A percentile compares a stretch with the other conserved stretches of the same genome.
These are phyloP conservation scores for Phragmatobia fuliginosa DNA, from an alignment of 2,888 invertebrate species.

Conservation along the genomic window DNA sequence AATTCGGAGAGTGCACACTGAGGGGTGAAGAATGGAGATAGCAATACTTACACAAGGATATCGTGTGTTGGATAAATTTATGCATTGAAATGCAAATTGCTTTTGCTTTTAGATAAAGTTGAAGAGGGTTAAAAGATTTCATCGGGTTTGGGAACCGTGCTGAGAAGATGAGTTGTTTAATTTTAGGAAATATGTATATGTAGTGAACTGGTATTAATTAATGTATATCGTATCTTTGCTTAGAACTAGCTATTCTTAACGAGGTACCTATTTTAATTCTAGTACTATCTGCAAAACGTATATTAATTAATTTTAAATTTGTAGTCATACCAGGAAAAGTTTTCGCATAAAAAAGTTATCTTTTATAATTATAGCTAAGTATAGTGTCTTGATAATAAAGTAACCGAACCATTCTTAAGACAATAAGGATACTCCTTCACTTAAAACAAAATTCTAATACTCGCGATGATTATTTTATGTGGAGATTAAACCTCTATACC, in stretches of 20 bases:
- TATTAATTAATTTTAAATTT: too few species aligned
- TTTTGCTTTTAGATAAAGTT: slow-evolving; percentile 55
- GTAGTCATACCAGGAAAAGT: too few species aligned
- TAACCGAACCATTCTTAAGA: too few species aligned
- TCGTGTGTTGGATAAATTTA: slow-evolving; percentile 75
- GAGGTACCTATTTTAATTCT: not conserved
- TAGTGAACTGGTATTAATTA: slow-evolving; percentile 21
- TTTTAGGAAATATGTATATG: slow-evolving; percentile 35
- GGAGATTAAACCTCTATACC: not conserved
- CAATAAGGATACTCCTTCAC: not conserved
- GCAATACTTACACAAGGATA: slow-evolving; percentile 72
- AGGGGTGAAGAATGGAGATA: slow-evolving; percentile 81
- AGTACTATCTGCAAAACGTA: too few species aligned
- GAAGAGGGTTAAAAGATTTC: slow-evolving; percentile 52
- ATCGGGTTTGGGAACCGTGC: slow-evolving; percentile 25
- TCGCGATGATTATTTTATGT: not conserved
- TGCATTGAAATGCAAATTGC: slow-evolving; percentile 84
- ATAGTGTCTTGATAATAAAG: too few species aligned
- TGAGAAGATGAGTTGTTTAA: slow-evolving; percentile 24
- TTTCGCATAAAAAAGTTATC: too few species aligned
- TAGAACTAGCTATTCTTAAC: too few species aligned
- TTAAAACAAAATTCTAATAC: not conserved
- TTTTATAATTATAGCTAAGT: too few species aligned
- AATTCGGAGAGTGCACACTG: slow-evolving; percentile 56
- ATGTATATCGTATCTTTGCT: slow-evolving; percentile 12